Evolutionary conservation across 1,140 invertebrate species (phyloP).

Genomic region (Cherax destructor): DNA sequence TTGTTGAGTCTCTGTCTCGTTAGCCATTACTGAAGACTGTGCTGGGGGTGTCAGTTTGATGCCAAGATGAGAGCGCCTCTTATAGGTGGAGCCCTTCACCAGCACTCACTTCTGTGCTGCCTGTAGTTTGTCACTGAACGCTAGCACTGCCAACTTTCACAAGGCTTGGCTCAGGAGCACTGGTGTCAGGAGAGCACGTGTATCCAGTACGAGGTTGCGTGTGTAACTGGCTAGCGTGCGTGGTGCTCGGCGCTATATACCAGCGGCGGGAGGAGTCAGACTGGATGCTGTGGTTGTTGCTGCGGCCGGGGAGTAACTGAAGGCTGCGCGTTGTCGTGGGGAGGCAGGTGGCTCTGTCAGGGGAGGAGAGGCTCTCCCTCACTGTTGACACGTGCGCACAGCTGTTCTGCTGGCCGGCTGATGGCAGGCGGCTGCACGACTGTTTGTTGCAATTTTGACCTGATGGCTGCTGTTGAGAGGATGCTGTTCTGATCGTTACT

Average conservation of each 20-base stretch:
- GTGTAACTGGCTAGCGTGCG: slow-evolving; percentile 12
- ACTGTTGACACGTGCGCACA: slow-evolving; percentile 52
- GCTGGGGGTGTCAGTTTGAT: slow-evolving; percentile 51
- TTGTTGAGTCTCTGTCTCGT: slow-evolving; percentile 67
- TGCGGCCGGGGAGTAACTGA: slow-evolving; percentile 53
- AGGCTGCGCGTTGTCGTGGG: slow-evolving; percentile 32
- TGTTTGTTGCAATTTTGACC: background rate
- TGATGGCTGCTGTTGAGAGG: background rate
- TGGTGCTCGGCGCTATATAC: slow-evolving; percentile 31
- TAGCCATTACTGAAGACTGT: slow-evolving; percentile 57
- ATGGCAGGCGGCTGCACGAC: background rate
- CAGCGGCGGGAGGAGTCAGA: slow-evolving; percentile 3
- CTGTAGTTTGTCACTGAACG: background rate
- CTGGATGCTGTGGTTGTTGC: slow-evolving; percentile 5
- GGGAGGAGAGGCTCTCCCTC: slow-evolving; percentile 4
- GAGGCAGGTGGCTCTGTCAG: slow-evolving; percentile 24
- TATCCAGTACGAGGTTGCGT: slow-evolving; percentile 6
- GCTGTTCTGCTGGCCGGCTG: background rate
- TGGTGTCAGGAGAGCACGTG: slow-evolving; percentile 6
- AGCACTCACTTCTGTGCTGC: background rate
- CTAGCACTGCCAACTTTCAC: slow-evolving; percentile 13
- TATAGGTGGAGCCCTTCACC: background rate
- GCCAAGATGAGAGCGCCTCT: background rate
- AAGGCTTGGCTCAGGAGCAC: background rate
- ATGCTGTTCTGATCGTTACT: slow-evolving; percentile 11